Conservation (phyloP, 2,888 invertebrate genomes). For the Epinotia demarniana region DNA sequence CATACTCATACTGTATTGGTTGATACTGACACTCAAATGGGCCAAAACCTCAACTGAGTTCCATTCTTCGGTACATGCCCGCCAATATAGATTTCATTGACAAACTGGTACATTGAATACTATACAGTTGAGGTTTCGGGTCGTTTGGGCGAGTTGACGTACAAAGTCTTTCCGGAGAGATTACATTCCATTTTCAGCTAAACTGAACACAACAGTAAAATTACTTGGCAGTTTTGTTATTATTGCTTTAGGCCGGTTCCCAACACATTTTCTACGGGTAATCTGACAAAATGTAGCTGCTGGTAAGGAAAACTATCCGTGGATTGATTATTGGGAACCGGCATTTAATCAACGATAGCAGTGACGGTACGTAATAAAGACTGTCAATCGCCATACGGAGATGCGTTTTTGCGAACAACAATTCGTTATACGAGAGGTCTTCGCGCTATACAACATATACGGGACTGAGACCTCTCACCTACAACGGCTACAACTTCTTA, state of each 20-base stretch:
- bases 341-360: not conserved
- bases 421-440: not conserved
- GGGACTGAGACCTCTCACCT: not conserved
- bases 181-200: constrained; percentile 6
- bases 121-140: too few species aligned
- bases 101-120: too few species aligned
- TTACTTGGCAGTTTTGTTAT: constrained; percentile 21
- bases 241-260: too few species aligned
- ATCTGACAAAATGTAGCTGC: too few species aligned
- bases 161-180: not conserved
- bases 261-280: too few species aligned
- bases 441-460: not conserved
- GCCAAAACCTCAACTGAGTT: not conserved
- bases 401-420: not conserved
- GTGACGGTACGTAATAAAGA: not conserved
- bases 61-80: not conserved
- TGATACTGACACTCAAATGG: not conserved
- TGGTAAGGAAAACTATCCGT: too few species aligned
- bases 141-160: too few species aligned
- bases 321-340: too few species aligned
- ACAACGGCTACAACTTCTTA: not conserved
- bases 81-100: too few species aligned
- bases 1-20: not conserved
- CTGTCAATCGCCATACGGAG: not conserved
- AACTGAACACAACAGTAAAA: constrained; percentile 11